A percentile compares a stretch with the other conserved stretches of the same genome.
Evolutionary conservation across 37 sponge, comb jelly and placozoan genomes (phyloP).

Genomic region (Axinella damicornis): DNA sequence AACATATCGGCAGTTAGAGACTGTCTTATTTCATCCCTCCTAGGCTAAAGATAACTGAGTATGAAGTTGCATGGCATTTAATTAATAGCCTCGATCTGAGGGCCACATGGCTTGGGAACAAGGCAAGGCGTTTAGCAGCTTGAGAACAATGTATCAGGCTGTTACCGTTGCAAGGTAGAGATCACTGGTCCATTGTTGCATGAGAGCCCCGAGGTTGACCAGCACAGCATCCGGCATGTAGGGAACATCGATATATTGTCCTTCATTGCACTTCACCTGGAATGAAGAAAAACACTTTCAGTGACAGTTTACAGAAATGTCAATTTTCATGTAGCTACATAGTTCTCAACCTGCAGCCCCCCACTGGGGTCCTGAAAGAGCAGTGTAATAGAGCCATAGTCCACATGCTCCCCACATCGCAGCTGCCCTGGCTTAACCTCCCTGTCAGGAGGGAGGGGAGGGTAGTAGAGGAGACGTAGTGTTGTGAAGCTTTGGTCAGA

Average conservation of each 20-base stretch:
- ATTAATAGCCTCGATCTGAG: too few relatives aligned
- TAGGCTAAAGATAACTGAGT: too few relatives aligned
- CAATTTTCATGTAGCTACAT: too few relatives aligned
- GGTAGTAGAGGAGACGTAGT: slow-evolving; percentile 68
- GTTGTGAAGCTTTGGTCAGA: slow-evolving; percentile 36
- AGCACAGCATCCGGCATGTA: slow-evolving; percentile 53
- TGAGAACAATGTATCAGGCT: too few relatives aligned
- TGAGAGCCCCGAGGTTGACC: slow-evolving; percentile 83
- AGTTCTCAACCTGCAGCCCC: slow-evolving; percentile 52
- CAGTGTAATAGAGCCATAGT: slow-evolving; percentile 82
- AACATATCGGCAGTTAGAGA: too few relatives aligned
- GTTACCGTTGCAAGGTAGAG: slow-evolving; percentile 65
- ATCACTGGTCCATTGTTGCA: slow-evolving; percentile 77
- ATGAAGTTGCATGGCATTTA: too few relatives aligned
- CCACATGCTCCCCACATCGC: slow-evolving; percentile 82
- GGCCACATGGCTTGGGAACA: too few relatives aligned
- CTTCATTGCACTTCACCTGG: slow-evolving; percentile 55
- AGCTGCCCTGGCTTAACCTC: slow-evolving; percentile 70
- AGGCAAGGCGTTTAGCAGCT: too few relatives aligned
- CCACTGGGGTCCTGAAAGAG: slow-evolving; percentile 76
- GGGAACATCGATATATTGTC: slow-evolving; percentile 73
- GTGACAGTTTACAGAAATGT: too few relatives aligned
- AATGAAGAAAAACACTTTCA: too few relatives aligned
- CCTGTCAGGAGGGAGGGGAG: slow-evolving; percentile 33
- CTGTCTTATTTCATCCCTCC: too few relatives aligned